phyloP scores from a whole-genome alignment of 2,888 invertebrate genomes.

The Opisthograptis luteolata region DNA sequence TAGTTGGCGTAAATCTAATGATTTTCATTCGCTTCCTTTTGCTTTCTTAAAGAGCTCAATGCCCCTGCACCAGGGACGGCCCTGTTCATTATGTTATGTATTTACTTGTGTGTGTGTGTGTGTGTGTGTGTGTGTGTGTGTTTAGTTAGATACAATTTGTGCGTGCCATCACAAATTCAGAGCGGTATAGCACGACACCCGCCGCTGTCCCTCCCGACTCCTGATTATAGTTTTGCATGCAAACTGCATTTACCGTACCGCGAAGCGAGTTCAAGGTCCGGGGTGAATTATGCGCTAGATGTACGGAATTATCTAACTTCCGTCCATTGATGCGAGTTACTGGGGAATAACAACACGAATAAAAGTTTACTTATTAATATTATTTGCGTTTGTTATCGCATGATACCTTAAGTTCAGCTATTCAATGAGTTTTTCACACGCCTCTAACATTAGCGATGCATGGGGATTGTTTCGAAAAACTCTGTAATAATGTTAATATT shows the following conservation, averaged over 20 bases:
- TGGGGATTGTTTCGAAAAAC: no score
- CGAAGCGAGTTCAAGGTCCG: conserved; percentile 22
- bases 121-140: no score
- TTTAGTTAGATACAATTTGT: conserved; percentile 10
- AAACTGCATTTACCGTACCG: conserved; percentile 23
- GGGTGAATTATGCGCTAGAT: conserved; percentile 18
- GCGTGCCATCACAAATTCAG: conserved; percentile 25
- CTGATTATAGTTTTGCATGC: conserved; percentile 29
- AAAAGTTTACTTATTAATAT: not conserved
- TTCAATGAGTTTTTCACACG: no score
- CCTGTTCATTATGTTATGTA: no score
- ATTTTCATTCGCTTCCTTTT: no score
- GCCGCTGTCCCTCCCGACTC: conserved; percentile 7
- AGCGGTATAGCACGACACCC: conserved; percentile 20
- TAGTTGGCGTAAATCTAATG: no score
- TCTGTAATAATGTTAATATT: no score
- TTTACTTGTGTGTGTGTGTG: no score
- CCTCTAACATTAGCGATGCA: no score
- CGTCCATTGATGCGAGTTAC: conserved; percentile 14
- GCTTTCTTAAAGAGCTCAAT: no score
- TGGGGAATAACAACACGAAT: not conserved
- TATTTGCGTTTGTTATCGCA: not conserved
- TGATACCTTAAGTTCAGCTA: not conserved
- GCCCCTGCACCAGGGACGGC: no score
- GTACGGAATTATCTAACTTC: conserved; percentile 23